Evolutionary conservation across 2,113 vertebrate genomes (phyloP), one percentile per base, ranked within the genome.

Genomic region (Cyphomyrus plagiostoma): DNA sequence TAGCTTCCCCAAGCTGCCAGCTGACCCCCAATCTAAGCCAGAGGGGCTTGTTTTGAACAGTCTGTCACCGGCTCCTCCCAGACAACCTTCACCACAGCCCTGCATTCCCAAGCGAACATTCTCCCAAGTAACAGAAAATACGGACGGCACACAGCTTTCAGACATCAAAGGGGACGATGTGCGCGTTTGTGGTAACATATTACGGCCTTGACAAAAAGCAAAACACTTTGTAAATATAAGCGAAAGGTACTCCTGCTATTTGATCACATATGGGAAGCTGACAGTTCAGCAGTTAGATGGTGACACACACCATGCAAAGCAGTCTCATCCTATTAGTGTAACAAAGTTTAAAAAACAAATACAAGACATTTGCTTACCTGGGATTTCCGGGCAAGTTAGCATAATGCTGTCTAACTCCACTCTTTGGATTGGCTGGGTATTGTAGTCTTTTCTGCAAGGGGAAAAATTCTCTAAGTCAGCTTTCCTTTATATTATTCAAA

Each of bases 381-480:
- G 82, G 91, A 92, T 92, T 89, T 96, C 97, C 89, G 95, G 94
- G 48, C 96, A 97, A 93, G 96, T 96, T 93, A 98, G 96, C 82
- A 96, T 96, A 92, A 97, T 94, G 93, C 93, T 95, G 92, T 95
- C 97, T 94, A 96, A 92, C 90, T 95, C 97, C 90, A 94, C 96
- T 91, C 93, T 95, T 95, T 95, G 97, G 92, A 97, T 95, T 91
- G 95, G 96, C 87, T 92, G 94, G 1, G 92, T 92, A 95, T 93
- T 86, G 70, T 97, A 97, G 92, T 98, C 97, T 89, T 97, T 97
- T 94, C 97, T 99, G 95, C n/a, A 93, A 93, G 92, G 94, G 49
- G 48, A 82, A 39, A 26, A 86, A 86, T 80, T 42, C 74, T 6
- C 4, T 17, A 19, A 80, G 15, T 35, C 6, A 35, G 35, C 74